Evolutionary conservation across 2,797 vertebrate genomes (phyloP).

Genomic region (Helostoma temminkii): DNA sequence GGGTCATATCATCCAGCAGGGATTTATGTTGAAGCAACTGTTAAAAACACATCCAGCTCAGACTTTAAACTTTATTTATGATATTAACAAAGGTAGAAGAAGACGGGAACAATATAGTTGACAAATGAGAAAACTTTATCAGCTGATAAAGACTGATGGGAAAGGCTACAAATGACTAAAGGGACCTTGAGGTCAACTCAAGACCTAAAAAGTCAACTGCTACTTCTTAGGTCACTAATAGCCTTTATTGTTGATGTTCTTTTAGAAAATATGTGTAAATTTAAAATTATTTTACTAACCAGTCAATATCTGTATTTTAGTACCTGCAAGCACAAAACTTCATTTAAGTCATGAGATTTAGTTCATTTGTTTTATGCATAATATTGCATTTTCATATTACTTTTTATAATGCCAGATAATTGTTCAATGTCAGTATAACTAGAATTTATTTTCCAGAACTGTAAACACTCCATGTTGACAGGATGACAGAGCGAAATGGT

Average conservation of each 20-base stretch:
- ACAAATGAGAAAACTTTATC: not conserved
- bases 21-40: not conserved
- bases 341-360: not conserved
- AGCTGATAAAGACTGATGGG: not conserved
- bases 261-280: not conserved
- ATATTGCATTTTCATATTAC: not conserved
- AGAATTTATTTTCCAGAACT: constrained; percentile 36
- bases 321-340: not conserved
- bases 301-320: not conserved
- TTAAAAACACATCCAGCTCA: not conserved
- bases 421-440: constrained; percentile 7
- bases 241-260: not conserved
- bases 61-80: not conserved
- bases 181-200: not conserved
- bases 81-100: too few species aligned
- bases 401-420: not conserved
- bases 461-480: constrained; percentile 39
- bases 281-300: not conserved
- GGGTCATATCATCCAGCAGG: not conserved
- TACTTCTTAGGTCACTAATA: not conserved
- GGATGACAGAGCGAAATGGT: constrained; percentile 50
- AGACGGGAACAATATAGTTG: not conserved
- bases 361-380: not conserved
- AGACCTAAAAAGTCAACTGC: not conserved
- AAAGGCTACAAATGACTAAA: not conserved